Percentiles rank a stretch among this genome's conserved stretches.
Evolutionary conservation across 1,140 invertebrate species (phyloP).

Genomic region (Nephotettix cincticeps): DNA sequence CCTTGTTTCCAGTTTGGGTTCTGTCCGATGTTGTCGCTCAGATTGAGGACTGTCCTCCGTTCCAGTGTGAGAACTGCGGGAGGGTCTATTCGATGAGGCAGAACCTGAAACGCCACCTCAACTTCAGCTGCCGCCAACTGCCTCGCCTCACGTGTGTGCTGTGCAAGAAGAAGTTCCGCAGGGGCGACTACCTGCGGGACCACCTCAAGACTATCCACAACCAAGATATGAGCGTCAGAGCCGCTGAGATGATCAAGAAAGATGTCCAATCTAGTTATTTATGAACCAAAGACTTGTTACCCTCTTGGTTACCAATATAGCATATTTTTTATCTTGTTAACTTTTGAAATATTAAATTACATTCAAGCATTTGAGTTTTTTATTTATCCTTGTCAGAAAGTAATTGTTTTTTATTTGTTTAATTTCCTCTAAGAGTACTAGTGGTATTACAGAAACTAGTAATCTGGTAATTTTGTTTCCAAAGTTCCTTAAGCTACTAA

Average conservation of each 20-base stretch:
- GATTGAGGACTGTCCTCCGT: neutral
- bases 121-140: constrained; percentile 53
- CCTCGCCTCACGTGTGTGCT: constrained; percentile 52
- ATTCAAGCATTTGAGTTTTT: too few relatives aligned
- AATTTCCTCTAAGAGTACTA: too few relatives aligned
- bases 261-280: too few relatives aligned
- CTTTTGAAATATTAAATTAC: too few relatives aligned
- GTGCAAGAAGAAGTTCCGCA: neutral
- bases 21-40: neutral
- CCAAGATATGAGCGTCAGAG: neutral
- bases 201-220: neutral
- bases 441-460: too few relatives aligned
- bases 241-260: neutral
- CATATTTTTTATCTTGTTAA: too few relatives aligned
- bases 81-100: constrained; percentile 52
- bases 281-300: too few relatives aligned
- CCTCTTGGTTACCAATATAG: too few relatives aligned
- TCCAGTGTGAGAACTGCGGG: constrained; percentile 44
- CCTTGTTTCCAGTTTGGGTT: neutral
- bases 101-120: constrained; percentile 54
- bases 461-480: too few relatives aligned
- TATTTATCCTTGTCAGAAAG: too few relatives aligned
- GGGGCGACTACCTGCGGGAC: neutral
- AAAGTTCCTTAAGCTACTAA: too few relatives aligned
- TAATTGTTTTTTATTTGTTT: too few relatives aligned